Percentiles rank a stretch among this genome's conserved stretches.
phyloP scores from a whole-genome alignment of 2,113 vertebrate genomes.

The Antidorcas marsupialis region DNA sequence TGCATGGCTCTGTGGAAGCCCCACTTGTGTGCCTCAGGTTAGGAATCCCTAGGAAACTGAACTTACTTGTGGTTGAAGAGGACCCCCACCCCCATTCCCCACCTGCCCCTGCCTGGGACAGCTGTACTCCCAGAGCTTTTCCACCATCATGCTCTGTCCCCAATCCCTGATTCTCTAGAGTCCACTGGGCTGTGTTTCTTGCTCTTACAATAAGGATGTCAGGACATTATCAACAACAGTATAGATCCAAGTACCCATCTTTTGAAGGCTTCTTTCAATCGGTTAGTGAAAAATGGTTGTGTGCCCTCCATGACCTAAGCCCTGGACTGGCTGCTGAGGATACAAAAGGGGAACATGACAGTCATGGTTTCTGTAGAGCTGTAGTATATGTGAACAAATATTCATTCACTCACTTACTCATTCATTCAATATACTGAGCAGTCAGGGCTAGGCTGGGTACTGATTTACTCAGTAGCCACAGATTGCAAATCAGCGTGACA shows the following conservation, averaged over 20 bases:
- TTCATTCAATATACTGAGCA: not conserved
- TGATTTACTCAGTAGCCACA: not conserved
- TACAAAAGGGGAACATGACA: not conserved
- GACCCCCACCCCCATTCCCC: accelerated
- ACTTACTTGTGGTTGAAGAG: not conserved
- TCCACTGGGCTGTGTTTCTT: not conserved
- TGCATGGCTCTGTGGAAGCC: not conserved
- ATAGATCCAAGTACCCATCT: not conserved
- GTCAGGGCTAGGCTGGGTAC: not conserved
- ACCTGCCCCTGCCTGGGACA: accelerated
- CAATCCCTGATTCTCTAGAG: not conserved
- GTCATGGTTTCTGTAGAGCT: not conserved
- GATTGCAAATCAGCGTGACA: not conserved
- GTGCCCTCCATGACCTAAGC: too few relatives aligned
- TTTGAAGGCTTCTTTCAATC: not conserved
- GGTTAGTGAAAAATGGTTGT: not conserved
- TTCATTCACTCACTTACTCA: not conserved
- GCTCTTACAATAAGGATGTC: not conserved
- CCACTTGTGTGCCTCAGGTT: not conserved
- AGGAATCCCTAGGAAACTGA: not conserved
- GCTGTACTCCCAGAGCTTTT: not conserved
- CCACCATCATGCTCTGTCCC: not conserved
- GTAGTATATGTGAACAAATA: not conserved
- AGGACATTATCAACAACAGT: not conserved
- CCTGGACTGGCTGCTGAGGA: not conserved